A percentile compares a stretch with the other conserved stretches of the same genome.
Evolutionary conservation across 2,888 invertebrate genomes (phyloP).

Genomic region (Belgica antarctica): DNA sequence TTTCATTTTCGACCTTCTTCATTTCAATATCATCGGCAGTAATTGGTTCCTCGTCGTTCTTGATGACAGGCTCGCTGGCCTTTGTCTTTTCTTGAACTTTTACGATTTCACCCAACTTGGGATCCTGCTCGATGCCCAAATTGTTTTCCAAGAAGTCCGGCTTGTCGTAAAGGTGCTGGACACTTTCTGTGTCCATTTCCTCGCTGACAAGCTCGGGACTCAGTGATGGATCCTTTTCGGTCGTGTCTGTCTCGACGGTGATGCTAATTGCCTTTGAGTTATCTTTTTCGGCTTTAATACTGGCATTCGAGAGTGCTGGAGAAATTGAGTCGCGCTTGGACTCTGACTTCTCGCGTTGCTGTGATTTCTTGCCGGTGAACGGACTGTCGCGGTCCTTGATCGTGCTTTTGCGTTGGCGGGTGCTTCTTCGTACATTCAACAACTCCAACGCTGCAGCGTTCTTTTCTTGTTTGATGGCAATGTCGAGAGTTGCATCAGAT

Average conservation of each 20-base stretch:
- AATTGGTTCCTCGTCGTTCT: background rate
- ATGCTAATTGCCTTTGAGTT: constrained; percentile 26
- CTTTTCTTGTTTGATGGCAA: constrained; percentile 30
- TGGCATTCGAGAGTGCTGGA: constrained; percentile 36
- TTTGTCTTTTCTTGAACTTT: constrained; percentile 48
- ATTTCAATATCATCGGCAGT: constrained; percentile 37
- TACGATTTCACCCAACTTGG: constrained; percentile 54
- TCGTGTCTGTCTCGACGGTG: constrained; percentile 44
- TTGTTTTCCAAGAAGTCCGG: constrained; percentile 55
- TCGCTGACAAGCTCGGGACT: constrained; percentile 51
- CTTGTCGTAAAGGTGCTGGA: constrained; percentile 55
- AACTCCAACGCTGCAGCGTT: constrained; percentile 49
- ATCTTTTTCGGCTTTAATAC: constrained; percentile 38
- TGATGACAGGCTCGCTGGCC: background rate
- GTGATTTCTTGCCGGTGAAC: constrained; percentile 12
- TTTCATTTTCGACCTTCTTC: constrained; percentile 42
- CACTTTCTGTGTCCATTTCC: constrained; percentile 47
- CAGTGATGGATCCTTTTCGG: constrained; percentile 50
- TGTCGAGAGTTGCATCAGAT: background rate
- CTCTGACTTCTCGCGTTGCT: constrained; percentile 36
- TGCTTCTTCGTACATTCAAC: constrained; percentile 57
- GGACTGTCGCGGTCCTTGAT: constrained; percentile 48
- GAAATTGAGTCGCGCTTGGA: constrained; percentile 39
- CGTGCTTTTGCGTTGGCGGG: constrained; percentile 57
- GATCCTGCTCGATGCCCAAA: constrained; percentile 55